Base-by-base conservation (phyloP, 2,797 vertebrate genomes). In the Cuculus canorus region DNA sequence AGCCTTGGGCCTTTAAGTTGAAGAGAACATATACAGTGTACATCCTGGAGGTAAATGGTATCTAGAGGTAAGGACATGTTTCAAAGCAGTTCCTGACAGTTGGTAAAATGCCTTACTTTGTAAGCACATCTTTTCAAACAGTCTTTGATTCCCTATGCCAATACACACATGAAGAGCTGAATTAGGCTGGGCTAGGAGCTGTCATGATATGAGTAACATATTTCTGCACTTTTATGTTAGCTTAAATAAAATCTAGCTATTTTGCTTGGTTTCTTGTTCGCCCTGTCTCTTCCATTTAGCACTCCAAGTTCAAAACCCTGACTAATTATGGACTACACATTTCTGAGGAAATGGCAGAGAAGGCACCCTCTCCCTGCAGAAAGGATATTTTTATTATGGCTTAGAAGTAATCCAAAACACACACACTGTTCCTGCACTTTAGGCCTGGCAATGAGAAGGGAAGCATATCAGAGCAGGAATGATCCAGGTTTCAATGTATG, bases 21-120 rank as follows among this genome's bases (percentile, higher is more conserved):
- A 96, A 97, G 97, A 98, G 98, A 98, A 97, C 97, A 96, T 96
- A 96, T 97, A 97, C 94, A 93, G 95, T 96, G 97, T 98, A 97
- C 97, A 79, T 98, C 98, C 98, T 98, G 90, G 97, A 98, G 98
- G 98, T 97, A 97, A 98, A 98, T 91, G 96, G 97, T 96, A 97
- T 97, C 96, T 95, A 91, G 98, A 98, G 97, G 94, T 97, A 86
- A 90, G 83, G 92, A 86, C 72, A 81, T 2, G 15, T 77, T 94
- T 97, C 95, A 95, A 93, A 97, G 95, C 50, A 21, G 71, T 88
- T 97, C 97, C 96, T 97, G 98, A 97, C 96, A 97, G 97, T 96
- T 96, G 97, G 97, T 97, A 98, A 98, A 98, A 97, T 92, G 97
- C 97, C 98, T 98, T 98, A 97, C 70, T 88, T 92, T 92, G 82